Base-by-base conservation (phyloP, 2,797 vertebrate species). In the Galaxias olidus region DNA sequence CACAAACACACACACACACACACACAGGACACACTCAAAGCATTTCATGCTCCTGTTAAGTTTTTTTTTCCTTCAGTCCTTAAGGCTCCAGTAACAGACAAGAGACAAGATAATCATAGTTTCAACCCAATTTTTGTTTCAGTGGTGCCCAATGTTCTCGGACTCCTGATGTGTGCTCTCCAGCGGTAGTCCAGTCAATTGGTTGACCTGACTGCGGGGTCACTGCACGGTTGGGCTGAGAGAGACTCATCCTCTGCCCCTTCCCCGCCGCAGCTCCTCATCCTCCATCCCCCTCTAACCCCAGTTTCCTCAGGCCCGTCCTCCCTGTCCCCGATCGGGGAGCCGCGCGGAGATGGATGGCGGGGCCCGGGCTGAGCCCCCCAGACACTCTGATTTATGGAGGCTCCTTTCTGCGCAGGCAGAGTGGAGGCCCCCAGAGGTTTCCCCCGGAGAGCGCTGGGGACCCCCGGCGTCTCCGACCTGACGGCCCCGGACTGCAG, bases 351-450 rank as follows among this genome's bases (percentile, higher is more conserved):
- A 91, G 92, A 91, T 92, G 79, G 90, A 92, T 91, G 89, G 89
- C 82, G 90, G 87, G 87, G 59, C 66, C 78, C 74, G 81, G 75
- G 79, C 59, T 86, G 82, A 88, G 90, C 90, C 91, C 89, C 92
- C 93, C 90, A 89, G 90, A 92, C 84, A 62, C 68, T 74, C 90
- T 96, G 94, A 97, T 96, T 96, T 94, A 97, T 96, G 91, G 92
- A 72, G 81, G 88, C 91, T 86, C 89, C 90, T 93, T 93, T 94
- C 86, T 88, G 89, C 82, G 85, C 75, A 90, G 81, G 84, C 90
- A 90, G 84, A 88, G 83, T 72, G 74, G 81, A 84, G 89, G 90
- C 92, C 93, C 90, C 85, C 61, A 83, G 93, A 91, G 92, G 89
- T 78, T 85, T 79, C 75, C 78, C 88, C 90, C 88, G 88, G 82